Base-by-base conservation (phyloP, 2,888 invertebrate species). In the Ischnura elegans region DNA sequence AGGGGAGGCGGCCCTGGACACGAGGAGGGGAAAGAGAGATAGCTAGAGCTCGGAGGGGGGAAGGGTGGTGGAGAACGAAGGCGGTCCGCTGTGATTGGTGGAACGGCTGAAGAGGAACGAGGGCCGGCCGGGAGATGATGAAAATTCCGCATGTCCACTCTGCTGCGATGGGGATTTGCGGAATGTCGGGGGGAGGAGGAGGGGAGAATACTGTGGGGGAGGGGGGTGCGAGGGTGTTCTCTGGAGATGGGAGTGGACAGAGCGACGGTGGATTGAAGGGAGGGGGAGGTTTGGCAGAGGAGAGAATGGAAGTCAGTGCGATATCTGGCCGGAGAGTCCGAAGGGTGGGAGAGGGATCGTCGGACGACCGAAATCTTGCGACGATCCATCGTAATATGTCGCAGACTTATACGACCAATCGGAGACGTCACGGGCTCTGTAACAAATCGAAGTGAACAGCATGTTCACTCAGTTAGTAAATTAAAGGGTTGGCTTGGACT, bases 101-200 rank as follows among this genome's bases (percentile, higher is more conserved):
- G 86, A 86, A 86, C 46, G 86, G 87, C 87, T 51, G 87, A 42
- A 42, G 90, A 90, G 61, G 90, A 90, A 90, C 61, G 87, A 61
- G 42, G 87, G 87, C 87, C 87, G 55, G 55, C 42, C 87, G 66
- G n/a, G 76, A 90, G 90, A 90, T 90, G 90, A 90, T 90, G 90
- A 90, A 90, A 90, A 90, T 90, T 90, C 90, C 90, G 90, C 90
- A 61, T 90, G 90, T 55, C 90, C 66, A 90, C 55, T 90, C 90
- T 90, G 90, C 90, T 90, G 90, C 90, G 90, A 90, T 90, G 90
- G 90, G 90, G 87, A 87, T 87, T 87, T 87, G 87, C 42, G 87
- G 90, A 90, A 90, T 90, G 90, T 66, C 29, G 42, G 25, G 90
- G 10, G 61, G 61, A 42, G 19, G 6, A 61, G 36, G 25, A 61